Base-by-base conservation (phyloP, 2,797 vertebrate species). In the Pogonophryne albipinna region DNA sequence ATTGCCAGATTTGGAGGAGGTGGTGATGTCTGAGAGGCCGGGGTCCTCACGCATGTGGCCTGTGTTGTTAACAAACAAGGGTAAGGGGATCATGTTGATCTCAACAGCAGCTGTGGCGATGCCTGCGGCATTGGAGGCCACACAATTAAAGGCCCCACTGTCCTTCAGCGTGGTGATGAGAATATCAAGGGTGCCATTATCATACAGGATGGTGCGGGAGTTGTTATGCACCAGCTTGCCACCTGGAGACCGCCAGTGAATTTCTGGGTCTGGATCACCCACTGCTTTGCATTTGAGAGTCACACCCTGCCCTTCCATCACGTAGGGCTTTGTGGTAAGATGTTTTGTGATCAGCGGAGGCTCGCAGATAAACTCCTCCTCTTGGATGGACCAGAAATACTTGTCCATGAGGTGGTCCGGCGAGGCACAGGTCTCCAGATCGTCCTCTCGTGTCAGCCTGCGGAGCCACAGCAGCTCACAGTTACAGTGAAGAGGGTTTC, bases 401-500 rank as follows among this genome's bases (percentile, higher is more conserved):
- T 97, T 97, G 62, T 98, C 98, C 44, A 97, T 97, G 57, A 99
- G 94, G 46, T 97, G 95, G 0, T 97, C 96, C 0, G 98, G 98
- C 0, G 98, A 97, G 23, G 97, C 97, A 0, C 98, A 99, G 0
- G 97, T 99, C 91, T 99, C 98, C 85, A 99, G 69, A 50, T 98
- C 96, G 0, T 98, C 98, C 68, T 98, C 96, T 6, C 95, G 80
- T 0, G 97, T 97, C 55, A 97, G 84, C 3, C 98, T 91, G 10
- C 98, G 95, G 1, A 99, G 91, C 98, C 98, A 99, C 45, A 98
- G 94, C 65, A 99, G 82, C 83, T 99, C 97, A 0, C 98, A 99
- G 93, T 99, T 99, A 69, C 98, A 99, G 49, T 99, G 98, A 16
- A 99, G 82, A 0, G 98, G 98, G 93, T 99, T 99, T 0, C 98